These are phyloP conservation scores for Bolinopsis microptera DNA, from an alignment of 37 sponge, comb jelly and placozoan genomes.

Conservation along the genomic window DNA sequence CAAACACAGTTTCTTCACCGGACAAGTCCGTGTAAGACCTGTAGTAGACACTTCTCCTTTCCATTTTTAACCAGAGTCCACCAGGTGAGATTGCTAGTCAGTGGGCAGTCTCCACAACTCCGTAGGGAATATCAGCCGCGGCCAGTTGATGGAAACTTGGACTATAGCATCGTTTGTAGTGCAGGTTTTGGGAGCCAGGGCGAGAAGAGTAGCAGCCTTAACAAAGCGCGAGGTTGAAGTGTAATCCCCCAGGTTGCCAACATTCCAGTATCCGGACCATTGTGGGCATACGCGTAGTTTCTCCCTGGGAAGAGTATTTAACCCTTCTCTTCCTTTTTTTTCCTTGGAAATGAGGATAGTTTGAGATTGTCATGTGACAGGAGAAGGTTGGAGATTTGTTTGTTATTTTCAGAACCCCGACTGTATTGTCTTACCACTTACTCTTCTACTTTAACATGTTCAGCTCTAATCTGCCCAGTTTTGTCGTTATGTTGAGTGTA, in stretches of 20 bases:
- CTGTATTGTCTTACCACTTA: background rate
- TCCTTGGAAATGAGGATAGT: background rate
- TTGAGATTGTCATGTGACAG: constrained; percentile 20
- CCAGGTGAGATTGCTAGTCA: background rate
- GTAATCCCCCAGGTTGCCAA: background rate
- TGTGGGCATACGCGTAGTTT: background rate
- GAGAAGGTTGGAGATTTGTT: background rate
- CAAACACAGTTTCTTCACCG: background rate
- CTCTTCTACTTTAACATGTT: background rate
- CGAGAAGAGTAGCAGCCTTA: background rate
- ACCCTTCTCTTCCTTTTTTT: background rate
- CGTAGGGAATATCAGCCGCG: background rate
- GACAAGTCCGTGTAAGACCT: background rate
- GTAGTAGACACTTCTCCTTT: background rate
- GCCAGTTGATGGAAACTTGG: background rate
- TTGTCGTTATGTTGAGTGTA: background rate
- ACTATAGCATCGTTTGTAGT: background rate
- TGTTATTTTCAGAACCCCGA: background rate
- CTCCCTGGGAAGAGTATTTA: background rate
- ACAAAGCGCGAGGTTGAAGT: constrained; percentile 12
- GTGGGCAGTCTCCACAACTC: background rate
- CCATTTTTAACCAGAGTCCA: background rate
- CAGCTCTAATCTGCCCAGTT: background rate
- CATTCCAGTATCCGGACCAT: background rate
- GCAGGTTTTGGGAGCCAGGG: background rate